Conservation (phyloP, 1,140 invertebrate genomes). For the Leptonema lineaticorne region DNA sequence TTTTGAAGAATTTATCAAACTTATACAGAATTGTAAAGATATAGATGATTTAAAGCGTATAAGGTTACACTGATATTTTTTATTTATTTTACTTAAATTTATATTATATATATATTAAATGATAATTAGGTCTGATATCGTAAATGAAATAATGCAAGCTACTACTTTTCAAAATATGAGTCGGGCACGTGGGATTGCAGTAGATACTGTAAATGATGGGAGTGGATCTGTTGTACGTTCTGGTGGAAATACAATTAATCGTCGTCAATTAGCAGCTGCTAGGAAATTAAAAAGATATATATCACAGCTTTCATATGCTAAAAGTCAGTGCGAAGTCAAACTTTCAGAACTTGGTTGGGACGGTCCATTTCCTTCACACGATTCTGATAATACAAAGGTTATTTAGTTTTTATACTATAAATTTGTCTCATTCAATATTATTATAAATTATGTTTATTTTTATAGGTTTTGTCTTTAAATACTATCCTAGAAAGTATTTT, state of each 20-base stretch:
- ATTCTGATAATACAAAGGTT: constrained; percentile 52
- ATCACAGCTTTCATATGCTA: constrained; percentile 82
- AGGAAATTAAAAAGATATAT: constrained; percentile 74
- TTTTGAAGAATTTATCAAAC: constrained; percentile 85
- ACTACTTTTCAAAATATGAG: constrained; percentile 88
- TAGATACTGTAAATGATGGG: constrained; percentile 65
- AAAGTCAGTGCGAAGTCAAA: constrained; percentile 78
- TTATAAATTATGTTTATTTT: constrained; percentile 26
- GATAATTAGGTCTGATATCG: constrained; percentile 72
- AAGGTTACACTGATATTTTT: constrained; percentile 52
- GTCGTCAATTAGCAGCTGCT: constrained; percentile 72
- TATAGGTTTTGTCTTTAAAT: constrained; percentile 61
- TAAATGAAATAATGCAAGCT: constrained; percentile 91
- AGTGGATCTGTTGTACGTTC: constrained; percentile 43
- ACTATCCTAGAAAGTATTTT: constrained; percentile 70
- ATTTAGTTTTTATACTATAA: not conserved
- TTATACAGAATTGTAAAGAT: constrained; percentile 79
- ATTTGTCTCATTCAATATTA: not conserved
- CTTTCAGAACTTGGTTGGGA: constrained; percentile 76
- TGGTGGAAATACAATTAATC: constrained; percentile 49
- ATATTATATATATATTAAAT: not conserved
- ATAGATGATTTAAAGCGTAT: constrained; percentile 82
- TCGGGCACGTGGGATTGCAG: constrained; percentile 76
- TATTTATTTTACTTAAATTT: not conserved
- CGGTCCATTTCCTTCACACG: constrained; percentile 66